Evolutionary conservation across 2,888 invertebrate species (phyloP).

Genomic region (Ichneumon xanthorius): DNA sequence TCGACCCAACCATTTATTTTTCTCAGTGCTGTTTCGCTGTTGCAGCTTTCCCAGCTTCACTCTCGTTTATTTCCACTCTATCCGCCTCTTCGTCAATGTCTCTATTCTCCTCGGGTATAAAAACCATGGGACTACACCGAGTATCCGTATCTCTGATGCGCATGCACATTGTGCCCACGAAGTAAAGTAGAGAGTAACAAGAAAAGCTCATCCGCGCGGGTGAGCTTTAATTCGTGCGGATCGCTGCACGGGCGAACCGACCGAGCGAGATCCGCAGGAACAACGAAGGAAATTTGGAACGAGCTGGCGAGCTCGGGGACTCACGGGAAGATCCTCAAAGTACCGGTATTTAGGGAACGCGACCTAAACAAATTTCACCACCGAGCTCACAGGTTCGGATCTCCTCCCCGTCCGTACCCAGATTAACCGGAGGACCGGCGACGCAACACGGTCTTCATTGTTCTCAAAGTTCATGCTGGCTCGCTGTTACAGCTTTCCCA

Average conservation of each 20-base stretch:
- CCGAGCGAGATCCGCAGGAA: background rate
- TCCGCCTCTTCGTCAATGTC: slow-evolving; percentile 24
- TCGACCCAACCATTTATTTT: background rate
- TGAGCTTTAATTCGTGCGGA: slow-evolving; percentile 59
- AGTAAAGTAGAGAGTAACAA: background rate
- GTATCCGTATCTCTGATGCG: background rate
- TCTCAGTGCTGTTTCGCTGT: slow-evolving; percentile 8
- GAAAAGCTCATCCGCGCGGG: slow-evolving; percentile 77
- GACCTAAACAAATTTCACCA: slow-evolving; percentile 55
- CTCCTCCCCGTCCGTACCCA: background rate
- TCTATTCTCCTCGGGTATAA: slow-evolving; percentile 5
- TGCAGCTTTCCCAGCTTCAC: slow-evolving; percentile 7
- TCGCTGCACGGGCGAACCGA: slow-evolving; percentile 40
- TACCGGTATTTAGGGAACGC: slow-evolving; percentile 45
- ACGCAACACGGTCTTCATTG: slow-evolving; percentile 37
- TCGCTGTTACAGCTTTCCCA: slow-evolving; percentile 1
- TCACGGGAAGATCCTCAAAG: slow-evolving; percentile 37
- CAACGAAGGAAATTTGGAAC: background rate
- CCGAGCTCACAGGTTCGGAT: slow-evolving; percentile 12
- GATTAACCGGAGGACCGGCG: background rate
- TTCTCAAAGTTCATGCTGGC: slow-evolving; percentile 17
- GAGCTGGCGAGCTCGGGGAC: background rate
- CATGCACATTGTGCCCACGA: background rate
- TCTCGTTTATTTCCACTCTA: background rate
- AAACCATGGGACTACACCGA: background rate